Base-by-base conservation (phyloP, 1,140 invertebrate species). In the Polypedilum pembai region DNA sequence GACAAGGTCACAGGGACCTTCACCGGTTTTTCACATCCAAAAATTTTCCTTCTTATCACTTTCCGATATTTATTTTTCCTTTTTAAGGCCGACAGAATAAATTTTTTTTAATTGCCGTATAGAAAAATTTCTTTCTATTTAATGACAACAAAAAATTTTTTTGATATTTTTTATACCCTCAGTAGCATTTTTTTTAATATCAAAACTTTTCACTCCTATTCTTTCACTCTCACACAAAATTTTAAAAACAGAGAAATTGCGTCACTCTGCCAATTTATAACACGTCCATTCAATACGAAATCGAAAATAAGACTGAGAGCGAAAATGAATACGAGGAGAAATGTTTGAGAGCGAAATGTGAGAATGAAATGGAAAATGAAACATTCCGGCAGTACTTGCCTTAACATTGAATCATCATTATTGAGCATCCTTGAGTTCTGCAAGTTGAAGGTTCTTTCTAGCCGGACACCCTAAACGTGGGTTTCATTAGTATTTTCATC, bases 1-100 rank as follows among this genome's bases (percentile, higher is more conserved):
- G 65, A 69, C 65, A 69, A 69, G 65, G 65, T 69, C 65, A 18
- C 65, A 18, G 17, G 65, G 65, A 69, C 65, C 65, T 69, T 69
- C 65, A 69, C 45, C 45, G 45, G 45, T 69, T 69, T 18, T 69
- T 69, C n/a, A 17, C 45, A 12, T 56, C 8, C n/a, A 56, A 1
- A 56, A 56, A 33, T 12, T 69, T 18, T 69, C 65, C 65, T 10
- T 20, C 20, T 7, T 69, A 1, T 20, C 20, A 8, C 65, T 69
- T 69, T 69, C 15, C 7, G n/a, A 10, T 69, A 18, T 69, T 69
- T 69, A 20, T 66, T 66, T 66, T 66, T 17, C 18, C n/a, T 45
- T 8, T 1, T 8, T 45, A 2, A 15, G 15, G n/a, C n/a, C 7
- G 12, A 56, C 45, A 15, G 15, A 45, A 45, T 1, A 45, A 33